phyloP scores from a whole-genome alignment of 2,113 vertebrate genomes.

The Nannobrachium achirus region DNA sequence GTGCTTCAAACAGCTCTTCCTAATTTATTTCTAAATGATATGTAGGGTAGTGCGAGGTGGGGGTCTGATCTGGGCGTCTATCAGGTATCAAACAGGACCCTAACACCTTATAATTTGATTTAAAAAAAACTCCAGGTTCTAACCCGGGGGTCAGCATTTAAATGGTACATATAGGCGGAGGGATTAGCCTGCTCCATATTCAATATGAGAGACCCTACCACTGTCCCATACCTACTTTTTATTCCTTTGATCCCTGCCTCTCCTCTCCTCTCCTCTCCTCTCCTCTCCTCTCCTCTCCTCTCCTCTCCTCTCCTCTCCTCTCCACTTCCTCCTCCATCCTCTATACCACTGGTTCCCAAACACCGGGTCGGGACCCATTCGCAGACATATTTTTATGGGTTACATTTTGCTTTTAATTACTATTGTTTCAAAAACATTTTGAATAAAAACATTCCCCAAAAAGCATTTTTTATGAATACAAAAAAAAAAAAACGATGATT shows the following conservation, averaged over 20 bases:
- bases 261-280: not conserved
- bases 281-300: not conserved
- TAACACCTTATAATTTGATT: constrained; percentile 64
- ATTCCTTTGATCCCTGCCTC: too few relatives aligned
- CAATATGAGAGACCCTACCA: not conserved
- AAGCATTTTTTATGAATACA: too few relatives aligned
- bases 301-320: constrained; percentile 9
- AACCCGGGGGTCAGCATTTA: constrained; percentile 75
- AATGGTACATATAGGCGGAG: constrained; percentile 60
- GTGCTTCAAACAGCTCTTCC: constrained; percentile 46
- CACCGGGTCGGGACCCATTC: too few relatives aligned
- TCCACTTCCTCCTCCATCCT: constrained; percentile 9
- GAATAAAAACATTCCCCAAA: too few relatives aligned
- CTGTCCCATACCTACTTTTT: too few relatives aligned
- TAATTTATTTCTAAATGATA: constrained; percentile 73
- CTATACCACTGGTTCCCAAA: too few relatives aligned
- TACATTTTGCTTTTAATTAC: too few relatives aligned
- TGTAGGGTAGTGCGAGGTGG: constrained; percentile 63
- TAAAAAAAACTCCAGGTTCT: constrained; percentile 60
- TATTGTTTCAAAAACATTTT: too few relatives aligned
- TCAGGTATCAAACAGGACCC: constrained; percentile 67
- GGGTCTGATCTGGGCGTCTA: constrained; percentile 62
- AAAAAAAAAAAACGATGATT: too few relatives aligned
- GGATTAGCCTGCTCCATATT: constrained; percentile 35
- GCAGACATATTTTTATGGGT: too few relatives aligned